Base-by-base conservation (phyloP, 1,140 invertebrate species). In the Ericerus pela region DNA sequence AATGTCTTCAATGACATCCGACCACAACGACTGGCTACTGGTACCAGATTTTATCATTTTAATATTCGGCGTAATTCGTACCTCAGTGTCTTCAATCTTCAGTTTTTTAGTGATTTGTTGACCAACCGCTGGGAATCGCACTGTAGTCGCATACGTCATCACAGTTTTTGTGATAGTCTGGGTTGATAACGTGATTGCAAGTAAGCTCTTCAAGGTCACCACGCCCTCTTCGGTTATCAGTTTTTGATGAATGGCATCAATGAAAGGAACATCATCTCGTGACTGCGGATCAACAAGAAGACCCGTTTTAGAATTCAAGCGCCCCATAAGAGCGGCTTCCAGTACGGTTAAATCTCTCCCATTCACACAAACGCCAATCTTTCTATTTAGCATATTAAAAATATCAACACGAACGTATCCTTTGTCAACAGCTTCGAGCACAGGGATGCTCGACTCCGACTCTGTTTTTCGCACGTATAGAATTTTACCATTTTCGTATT, bases 221-320 rank as follows among this genome's bases (percentile, higher is more conserved):
- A 87, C 88, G 52, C 90, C 88, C 68, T 92, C 84, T 2, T 82
- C 78, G 8, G 87, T 84, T 12, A 94, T 87, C 53, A 91, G 73
- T 65, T 84, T 82, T 33, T 81, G 76, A 66, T 85, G 80, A 53
- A 96, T 83, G 30, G 89, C 89, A 66, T 87, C 81, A 63, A 89
- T 82, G 47, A 93, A 77, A 61, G 85, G 82, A 62, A 96, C 74
- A 60, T 81, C 75, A 68, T 81, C 80, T 60, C 81, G 81, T 24
- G 78, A 83, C 61, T 76, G 75, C 4, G 81, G 76, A 69, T 97
- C 86, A 51, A 87, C 70, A 43, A 96, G 71, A 66, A 90, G 80
- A 11, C 91, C 93, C 29, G 82, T 84, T 67, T 82, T 83, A 8
- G 90, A 81, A 69, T 96, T 86, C 20, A 97, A 73, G 62, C 85